Evolutionary conservation across 2,113 vertebrate species (phyloP).

Genomic region (Spea multiplicata): DNA sequence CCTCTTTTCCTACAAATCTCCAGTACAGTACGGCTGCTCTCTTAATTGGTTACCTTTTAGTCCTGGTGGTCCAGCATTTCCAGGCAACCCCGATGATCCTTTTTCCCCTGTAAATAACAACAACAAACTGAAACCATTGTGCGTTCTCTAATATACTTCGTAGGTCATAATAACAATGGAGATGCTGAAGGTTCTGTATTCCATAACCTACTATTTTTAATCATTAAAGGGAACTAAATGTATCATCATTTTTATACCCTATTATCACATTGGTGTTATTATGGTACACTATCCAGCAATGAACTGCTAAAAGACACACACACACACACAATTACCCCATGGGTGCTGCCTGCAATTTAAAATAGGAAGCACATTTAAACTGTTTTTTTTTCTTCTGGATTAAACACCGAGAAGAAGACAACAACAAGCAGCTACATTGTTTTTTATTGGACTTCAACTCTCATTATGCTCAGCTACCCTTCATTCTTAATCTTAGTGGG

Average conservation of each 20-base stretch:
- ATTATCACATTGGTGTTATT: no score
- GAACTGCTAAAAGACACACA: no score
- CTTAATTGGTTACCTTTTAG: background rate
- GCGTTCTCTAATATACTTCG: background rate
- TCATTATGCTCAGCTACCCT: background rate
- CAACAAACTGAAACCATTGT: background rate
- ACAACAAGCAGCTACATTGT: background rate
- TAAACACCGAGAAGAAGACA: no score
- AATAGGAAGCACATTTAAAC: background rate
- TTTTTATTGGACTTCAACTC: background rate
- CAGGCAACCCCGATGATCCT: background rate
- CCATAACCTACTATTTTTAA: background rate
- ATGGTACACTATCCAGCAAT: no score
- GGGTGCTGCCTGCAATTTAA: background rate
- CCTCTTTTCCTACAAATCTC: no score
- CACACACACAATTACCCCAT: background rate
- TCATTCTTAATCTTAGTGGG: background rate
- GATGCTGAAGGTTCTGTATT: background rate
- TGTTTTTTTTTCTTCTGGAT: background rate
- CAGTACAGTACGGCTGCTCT: no score
- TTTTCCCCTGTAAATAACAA: background rate
- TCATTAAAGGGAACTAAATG: background rate
- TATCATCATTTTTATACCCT: background rate
- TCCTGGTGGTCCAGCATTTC: constrained; percentile 6
- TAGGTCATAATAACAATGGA: background rate